These are phyloP conservation scores for Steatornis caripensis DNA, from an alignment of 2,113 vertebrate genomes.

Conservation along the genomic window DNA sequence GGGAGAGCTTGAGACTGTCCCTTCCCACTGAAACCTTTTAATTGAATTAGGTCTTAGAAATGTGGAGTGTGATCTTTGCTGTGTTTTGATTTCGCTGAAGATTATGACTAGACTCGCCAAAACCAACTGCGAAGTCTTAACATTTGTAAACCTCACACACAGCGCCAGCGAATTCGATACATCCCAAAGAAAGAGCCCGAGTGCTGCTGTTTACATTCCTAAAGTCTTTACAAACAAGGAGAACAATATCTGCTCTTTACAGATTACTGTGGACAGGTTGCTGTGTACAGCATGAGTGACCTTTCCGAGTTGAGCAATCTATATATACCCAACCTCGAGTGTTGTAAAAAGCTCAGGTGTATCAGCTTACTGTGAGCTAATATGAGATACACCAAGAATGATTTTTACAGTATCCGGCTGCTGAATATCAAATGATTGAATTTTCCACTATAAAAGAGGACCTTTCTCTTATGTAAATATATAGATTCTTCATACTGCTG, in stretches of 20 bases:
- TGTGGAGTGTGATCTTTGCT: constrained; percentile 50
- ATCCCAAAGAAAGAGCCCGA: constrained; percentile 1
- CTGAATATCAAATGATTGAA: background rate
- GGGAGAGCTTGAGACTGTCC: constrained; percentile 1
- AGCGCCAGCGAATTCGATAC: background rate
- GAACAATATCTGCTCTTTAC: constrained; percentile 59
- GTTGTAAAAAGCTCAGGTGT: background rate
- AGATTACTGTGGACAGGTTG: constrained; percentile 30
- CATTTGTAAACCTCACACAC: background rate
- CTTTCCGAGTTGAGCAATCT: constrained; percentile 28
- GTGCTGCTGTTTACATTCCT: constrained; percentile 59
- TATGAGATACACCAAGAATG: background rate
- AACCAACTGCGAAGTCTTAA: constrained; percentile 5
- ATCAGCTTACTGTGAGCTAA: constrained; percentile 8
- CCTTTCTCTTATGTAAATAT: background rate
- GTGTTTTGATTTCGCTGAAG: constrained; percentile 38
- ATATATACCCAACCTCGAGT: background rate
- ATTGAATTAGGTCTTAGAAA: constrained; percentile 50
- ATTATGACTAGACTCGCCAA: constrained; percentile 49
- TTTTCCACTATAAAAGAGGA: background rate
- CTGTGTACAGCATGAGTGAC: constrained; percentile 4
- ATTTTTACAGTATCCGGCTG: constrained; percentile 53
- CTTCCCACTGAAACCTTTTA: constrained; percentile 31
- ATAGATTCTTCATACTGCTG: background rate
- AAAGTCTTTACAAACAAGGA: constrained; percentile 56